phyloP scores from a whole-genome alignment of 2,797 vertebrate species.

The Craterocephalus amniculus region DNA sequence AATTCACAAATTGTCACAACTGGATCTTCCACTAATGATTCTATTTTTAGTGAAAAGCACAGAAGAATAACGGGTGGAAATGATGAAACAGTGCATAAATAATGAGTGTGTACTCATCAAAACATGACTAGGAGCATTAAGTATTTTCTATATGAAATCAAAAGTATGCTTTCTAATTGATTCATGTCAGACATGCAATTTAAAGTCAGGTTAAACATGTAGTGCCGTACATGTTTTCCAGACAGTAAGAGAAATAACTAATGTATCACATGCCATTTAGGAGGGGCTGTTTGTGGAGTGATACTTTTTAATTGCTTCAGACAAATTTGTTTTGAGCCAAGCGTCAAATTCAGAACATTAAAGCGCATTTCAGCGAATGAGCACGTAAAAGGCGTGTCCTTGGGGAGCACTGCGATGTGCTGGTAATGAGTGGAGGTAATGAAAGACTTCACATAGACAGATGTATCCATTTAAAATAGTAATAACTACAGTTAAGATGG shows the following conservation, averaged over 20 bases:
- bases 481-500: slow-evolving; percentile 87
- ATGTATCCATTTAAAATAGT: slow-evolving; percentile 89
- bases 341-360: slow-evolving; percentile 82
- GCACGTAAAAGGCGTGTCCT: slow-evolving; percentile 85
- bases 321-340: slow-evolving; percentile 86
- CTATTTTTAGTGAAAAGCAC: neutral
- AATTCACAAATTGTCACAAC: neutral
- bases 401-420: slow-evolving; percentile 80
- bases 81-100: slow-evolving; percentile 19
- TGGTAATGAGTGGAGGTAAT: slow-evolving; percentile 88
- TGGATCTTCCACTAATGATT: neutral
- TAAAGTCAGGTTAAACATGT: slow-evolving; percentile 63
- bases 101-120: slow-evolving; percentile 25
- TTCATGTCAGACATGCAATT: slow-evolving; percentile 38
- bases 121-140: slow-evolving; percentile 12
- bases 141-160: slow-evolving; percentile 42
- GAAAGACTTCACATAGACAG: slow-evolving; percentile 88
- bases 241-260: slow-evolving; percentile 55
- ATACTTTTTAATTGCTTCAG: slow-evolving; percentile 87
- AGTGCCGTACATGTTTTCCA: slow-evolving; percentile 37
- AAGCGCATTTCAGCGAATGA: slow-evolving; percentile 84
- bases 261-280: slow-evolving; percentile 69
- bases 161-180: slow-evolving; percentile 49
- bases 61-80: slow-evolving; percentile 1
- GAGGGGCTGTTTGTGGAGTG: slow-evolving; percentile 76